phyloP scores from a whole-genome alignment of 2,888 invertebrate genomes.

The Exocentrus adspersus region DNA sequence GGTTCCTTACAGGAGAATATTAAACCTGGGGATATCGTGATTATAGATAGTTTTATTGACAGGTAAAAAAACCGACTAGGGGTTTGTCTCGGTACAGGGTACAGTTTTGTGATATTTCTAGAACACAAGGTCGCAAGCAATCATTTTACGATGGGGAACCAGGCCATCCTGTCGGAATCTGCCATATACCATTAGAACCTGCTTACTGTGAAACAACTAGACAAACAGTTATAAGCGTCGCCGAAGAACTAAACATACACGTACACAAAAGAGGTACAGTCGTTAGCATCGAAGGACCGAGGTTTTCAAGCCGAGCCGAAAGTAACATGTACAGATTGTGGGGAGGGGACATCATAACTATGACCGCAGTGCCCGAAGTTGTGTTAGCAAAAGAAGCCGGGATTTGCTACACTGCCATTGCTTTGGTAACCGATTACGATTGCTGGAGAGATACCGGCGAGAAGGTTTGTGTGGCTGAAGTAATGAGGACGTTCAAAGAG shows the following conservation, averaged over 20 bases:
- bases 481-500: constrained; percentile 79
- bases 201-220: constrained; percentile 85
- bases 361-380: constrained; percentile 98
- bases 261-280: constrained; percentile 75
- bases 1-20: constrained; percentile 91
- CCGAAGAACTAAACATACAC: constrained; percentile 69
- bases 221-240: constrained; percentile 73
- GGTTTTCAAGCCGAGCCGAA: constrained; percentile 93
- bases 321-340: constrained; percentile 86
- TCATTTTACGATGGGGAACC: constrained; percentile 88
- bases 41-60: constrained; percentile 89
- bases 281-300: constrained; percentile 88
- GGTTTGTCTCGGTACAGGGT: too few species aligned
- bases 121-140: constrained; percentile 72
- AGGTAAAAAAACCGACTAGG: constrained; percentile 68
- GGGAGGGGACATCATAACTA: constrained; percentile 93
- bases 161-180: constrained; percentile 76
- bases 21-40: constrained; percentile 87
- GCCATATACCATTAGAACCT: constrained; percentile 93
- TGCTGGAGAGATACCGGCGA: constrained; percentile 87
- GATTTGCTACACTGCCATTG: constrained; percentile 89
- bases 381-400: constrained; percentile 95
- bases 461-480: constrained; percentile 77
- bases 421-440: constrained; percentile 97
- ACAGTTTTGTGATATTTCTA: too few species aligned